Conservation (phyloP, 1,140 invertebrate genomes). For the Drosophila prosaltans region DNA sequence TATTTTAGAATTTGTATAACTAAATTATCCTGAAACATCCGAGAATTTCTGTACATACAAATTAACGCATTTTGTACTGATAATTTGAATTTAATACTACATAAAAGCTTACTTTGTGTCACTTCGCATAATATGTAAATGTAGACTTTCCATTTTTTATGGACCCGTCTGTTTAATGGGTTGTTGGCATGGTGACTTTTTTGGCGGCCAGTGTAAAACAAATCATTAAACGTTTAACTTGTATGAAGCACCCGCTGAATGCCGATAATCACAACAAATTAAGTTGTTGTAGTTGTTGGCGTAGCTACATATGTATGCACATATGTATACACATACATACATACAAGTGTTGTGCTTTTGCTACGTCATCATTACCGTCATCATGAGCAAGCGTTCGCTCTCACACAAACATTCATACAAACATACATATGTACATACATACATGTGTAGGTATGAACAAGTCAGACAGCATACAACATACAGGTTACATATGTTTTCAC, state of each 20-base stretch:
- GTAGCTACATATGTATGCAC: not conserved
- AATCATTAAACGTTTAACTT: conserved; percentile 25
- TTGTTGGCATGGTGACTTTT: not conserved
- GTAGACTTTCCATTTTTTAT: not conserved
- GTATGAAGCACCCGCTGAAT: conserved; percentile 15
- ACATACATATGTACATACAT: conserved; percentile 14
- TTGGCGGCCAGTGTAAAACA: conserved; percentile 24
- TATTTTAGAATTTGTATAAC: too few relatives aligned
- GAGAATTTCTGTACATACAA: too few relatives aligned
- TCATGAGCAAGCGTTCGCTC: conserved; percentile 23
- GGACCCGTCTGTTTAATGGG: conserved; percentile 15
- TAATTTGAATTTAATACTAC: too few relatives aligned
- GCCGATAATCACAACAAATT: conserved; percentile 66
- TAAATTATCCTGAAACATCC: too few relatives aligned
- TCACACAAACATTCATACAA: conserved; percentile 22
- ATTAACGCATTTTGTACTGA: too few relatives aligned
- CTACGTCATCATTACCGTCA: conserved; percentile 50
- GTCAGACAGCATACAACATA: conserved; percentile 20
- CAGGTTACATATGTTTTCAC: conserved; percentile 19
- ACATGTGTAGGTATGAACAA: conserved; percentile 9
- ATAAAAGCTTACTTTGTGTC: too few relatives aligned
- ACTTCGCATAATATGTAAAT: too few relatives aligned
- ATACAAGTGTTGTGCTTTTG: conserved; percentile 9
- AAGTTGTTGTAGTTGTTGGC: conserved; percentile 44
- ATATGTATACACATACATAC: too few relatives aligned